These are phyloP conservation scores for Neuroscelio doddi DNA, from an alignment of 2,888 invertebrate species.

Conservation along the genomic window DNA sequence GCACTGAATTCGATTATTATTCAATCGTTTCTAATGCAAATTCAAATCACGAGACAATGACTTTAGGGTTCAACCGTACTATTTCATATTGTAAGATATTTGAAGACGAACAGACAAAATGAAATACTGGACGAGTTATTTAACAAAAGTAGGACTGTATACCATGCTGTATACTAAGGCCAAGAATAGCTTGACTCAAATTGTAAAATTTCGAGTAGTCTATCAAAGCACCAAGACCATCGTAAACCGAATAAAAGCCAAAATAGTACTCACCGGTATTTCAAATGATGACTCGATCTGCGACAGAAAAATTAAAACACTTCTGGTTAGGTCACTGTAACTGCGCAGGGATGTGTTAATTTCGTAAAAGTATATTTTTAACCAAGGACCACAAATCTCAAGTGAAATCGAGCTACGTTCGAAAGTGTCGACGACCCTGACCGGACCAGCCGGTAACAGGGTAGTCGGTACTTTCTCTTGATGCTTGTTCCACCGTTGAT, in stretches of 20 bases:
- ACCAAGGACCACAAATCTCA: background rate
- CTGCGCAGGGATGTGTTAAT: slow-evolving; percentile 10
- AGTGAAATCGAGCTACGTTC: slow-evolving; percentile 10
- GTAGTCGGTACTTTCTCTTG: slow-evolving; percentile 32
- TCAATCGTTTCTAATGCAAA: too few relatives aligned
- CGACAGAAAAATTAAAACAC: slow-evolving; percentile 60
- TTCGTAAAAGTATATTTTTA: background rate
- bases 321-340: slow-evolving; percentile 52
- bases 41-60: too few relatives aligned
- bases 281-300: slow-evolving; percentile 50
- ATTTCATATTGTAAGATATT: too few relatives aligned
- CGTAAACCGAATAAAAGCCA: slow-evolving; percentile 51
- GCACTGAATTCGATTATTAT: too few relatives aligned
- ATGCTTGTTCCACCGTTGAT: slow-evolving; percentile 53
- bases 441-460: slow-evolving; percentile 56
- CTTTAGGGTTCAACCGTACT: too few relatives aligned
- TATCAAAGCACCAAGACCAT: slow-evolving; percentile 70
- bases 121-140: too few relatives aligned
- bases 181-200: background rate
- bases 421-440: slow-evolving; percentile 37
- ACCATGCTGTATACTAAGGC: too few relatives aligned
- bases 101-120: too few relatives aligned
- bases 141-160: too few relatives aligned
- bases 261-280: slow-evolving; percentile 65
- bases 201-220: slow-evolving; percentile 65